Conservation (phyloP, 2,113 vertebrate genomes). For the Lota lota region DNA sequence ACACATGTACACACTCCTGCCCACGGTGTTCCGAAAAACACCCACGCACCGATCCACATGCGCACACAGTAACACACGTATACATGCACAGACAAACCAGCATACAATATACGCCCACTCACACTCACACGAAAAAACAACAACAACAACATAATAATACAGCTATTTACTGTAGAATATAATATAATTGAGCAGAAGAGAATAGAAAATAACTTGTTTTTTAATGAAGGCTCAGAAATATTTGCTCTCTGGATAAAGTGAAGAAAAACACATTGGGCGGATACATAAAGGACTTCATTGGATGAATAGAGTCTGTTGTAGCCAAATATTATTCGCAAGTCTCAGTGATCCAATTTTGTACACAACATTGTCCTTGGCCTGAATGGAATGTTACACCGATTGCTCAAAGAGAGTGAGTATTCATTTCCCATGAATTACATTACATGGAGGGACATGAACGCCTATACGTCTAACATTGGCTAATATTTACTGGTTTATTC, state of each 20-base stretch:
- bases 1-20: constrained; percentile 10
- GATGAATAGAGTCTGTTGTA: no score
- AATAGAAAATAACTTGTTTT: no score
- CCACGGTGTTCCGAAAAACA: background rate
- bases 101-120: background rate
- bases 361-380: background rate
- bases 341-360: background rate
- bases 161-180: no score
- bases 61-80: background rate
- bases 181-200: no score
- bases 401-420: constrained; percentile 29
- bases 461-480: constrained; percentile 7
- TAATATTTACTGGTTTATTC: constrained; percentile 26
- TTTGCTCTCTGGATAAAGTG: no score
- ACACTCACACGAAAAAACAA: background rate
- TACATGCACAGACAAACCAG: background rate
- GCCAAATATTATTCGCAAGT: constrained; percentile 20
- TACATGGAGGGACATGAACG: constrained; percentile 15
- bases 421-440: constrained; percentile 32
- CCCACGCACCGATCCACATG: no score
- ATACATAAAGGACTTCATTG: no score
- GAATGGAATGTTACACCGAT: constrained; percentile 5
- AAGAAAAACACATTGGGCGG: no score
- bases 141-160: no score
- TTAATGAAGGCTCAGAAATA: no score